Base-by-base conservation (phyloP, 2,113 vertebrate genomes). In the Talpa occidentalis region DNA sequence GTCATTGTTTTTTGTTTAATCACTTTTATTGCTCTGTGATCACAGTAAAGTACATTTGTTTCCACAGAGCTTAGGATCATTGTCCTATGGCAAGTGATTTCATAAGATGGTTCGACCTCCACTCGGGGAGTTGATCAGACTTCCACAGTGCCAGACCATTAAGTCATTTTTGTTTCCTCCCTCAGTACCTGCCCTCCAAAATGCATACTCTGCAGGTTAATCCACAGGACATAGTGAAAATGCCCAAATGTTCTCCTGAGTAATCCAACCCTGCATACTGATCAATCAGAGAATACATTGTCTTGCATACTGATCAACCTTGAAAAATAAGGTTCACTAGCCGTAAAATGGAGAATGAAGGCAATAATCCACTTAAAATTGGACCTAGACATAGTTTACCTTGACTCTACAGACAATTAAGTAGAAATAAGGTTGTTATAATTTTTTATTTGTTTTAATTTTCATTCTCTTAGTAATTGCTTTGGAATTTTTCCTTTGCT, bases 251-350 rank as follows among this genome's bases (percentile, higher is more conserved):
- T 91, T 97, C 96, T 96, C 96, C 74, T 7, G 93, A 89, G 95
- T 95, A 97, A 97, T 97, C 82, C 91, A 94, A 40, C 59, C 24
- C 86, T 96, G 96, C 85, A 96, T 96, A 95, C 89, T 95, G 96
- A 96, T 97, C 93, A 96, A 96, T 94, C 86, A 76, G 88, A 77
- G 49, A 87, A 88, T 40, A 69, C 44, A 64, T 24, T 74, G 95
- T 85, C 95, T 95, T 95, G 95, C 95, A 97, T 96, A 95, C 90
- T 97, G 95, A 97, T 95, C 90, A 94, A 62, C 88, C 30, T 95
- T 70, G 56, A 85, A 94, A 95, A 90, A 94, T 81, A 93, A 92
- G 44, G 26, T 78, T 96, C 72, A 56, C 90, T 52, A 81, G 44
- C 60, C 83, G 76, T 73, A 56, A 66, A 79, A 93, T 91, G 66